Evolutionary conservation across 2,113 vertebrate genomes (phyloP), one percentile per base, ranked within the genome.

Genomic region (Calidris pygmaea): DNA sequence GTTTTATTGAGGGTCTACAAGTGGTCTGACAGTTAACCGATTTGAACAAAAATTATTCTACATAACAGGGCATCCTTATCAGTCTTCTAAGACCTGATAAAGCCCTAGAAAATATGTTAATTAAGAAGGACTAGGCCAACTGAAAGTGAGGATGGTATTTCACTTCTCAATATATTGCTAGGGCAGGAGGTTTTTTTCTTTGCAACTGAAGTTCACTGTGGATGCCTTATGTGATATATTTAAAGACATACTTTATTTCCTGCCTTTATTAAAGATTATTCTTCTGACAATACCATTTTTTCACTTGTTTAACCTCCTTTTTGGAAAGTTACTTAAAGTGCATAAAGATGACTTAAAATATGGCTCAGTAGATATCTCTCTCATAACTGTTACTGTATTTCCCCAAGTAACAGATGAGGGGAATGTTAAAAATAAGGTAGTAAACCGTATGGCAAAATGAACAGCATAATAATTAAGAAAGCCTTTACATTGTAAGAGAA

Each of bases 231-330:
- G 32, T 23, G 59, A 70, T 66, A 81, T 63, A 90, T 72, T 72
- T 35, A 71, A 89, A 92, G 85, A 35, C 9, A 83, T 29, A 73
- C 30, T 77, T 68, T 74, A 76, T 89, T 93, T 96, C 84, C 74
- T 84, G 29, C n/a, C 45, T 80, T 95, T 93, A 90, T 48, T 96
- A 96, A 93, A 91, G 29, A 94, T 74, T 66, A 75, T 53, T 95
- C 82, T 71, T 90, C 71, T 87, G 89, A 75, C 77, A 93, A 72
- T 86, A 85, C 14, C 1, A 6, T 75, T 81, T 87, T 94, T 73
- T 27, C 55, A 73, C 50, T 92, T 85, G 4, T 76, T 95, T 50
- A 73, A 82, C 66, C 35, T 91, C 37, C 55, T 87, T 88, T 87
- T 81, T 88, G 79, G 68, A 73, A 78, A 90, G 37, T 79, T 71